Base-by-base conservation (phyloP, 2,113 vertebrate species). In the Scomber japonicus region DNA sequence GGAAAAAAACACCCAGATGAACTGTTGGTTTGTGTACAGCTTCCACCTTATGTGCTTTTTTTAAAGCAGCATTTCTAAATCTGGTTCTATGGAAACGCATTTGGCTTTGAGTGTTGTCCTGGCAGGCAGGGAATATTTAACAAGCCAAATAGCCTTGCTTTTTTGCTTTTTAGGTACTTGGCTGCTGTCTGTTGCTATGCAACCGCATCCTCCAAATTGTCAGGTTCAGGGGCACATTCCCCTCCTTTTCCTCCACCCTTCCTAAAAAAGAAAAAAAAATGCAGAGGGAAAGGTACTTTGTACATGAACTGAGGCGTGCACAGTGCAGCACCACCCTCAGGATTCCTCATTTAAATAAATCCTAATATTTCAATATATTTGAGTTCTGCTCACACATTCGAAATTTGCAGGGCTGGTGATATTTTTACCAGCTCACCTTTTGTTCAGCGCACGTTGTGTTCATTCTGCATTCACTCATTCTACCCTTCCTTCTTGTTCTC, bases 161-260 rank as follows among this genome's bases (percentile, higher is more conserved):
- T 82, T 84, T 83, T 79, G 21, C 78, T 81, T 88, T 93, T 90
- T 89, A 91, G 91, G 89, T 88, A 87, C 82, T 86, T 51, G 53
- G 88, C 89, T 89, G 87, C 86, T 90, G 82, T 87, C 89, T 91
- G 93, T 94, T 94, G 92, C 93, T 92, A 94, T 85, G 92, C 92
- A 92, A 93, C 91, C 66, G 67, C 88, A 91, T 92, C 89, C 88
- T 88, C 89, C 87, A 93, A 93, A 92, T 88, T 92, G 82, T 88
- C 86, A 91, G 92, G 84, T 94, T 91, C 83, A 91, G 88, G 86
- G 85, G 84, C 84, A 80, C 65, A 70, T 65, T 62, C 85, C 88
- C 89, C 84, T 65, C 67, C 73, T 71, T 67, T 72, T 76, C 64
- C 75, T 51, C 62, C 50, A 71, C 82, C 75, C 59, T 84, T 69